Evolutionary conservation across 2,113 vertebrate species (phyloP), one percentile per base, ranked within the genome.

Genomic region (Dendropsophus ebraccatus): DNA sequence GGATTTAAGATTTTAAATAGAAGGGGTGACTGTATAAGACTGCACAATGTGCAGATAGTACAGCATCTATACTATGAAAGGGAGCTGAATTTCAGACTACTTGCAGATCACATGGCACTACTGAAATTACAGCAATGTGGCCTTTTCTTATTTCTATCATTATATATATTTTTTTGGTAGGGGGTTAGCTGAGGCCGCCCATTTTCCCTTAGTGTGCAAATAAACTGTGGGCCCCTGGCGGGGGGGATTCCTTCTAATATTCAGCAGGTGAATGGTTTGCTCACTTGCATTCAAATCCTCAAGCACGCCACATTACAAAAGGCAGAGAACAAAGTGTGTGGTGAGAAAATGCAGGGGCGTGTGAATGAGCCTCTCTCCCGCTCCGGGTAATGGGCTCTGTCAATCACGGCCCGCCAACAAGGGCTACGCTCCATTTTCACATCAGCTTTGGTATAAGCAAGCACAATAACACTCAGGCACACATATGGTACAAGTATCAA

Each of bases 271-370:
- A 82, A 84, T 16, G 56, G 72, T 23, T 41, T 16, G 45, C 58
- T 84, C 56, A 62, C 73, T 84, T 84, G 73, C 60, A 84, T 84
- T 84, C 83, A 84, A 65, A 84, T 77, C 58, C 50, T 28, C 56
- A 37, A 58, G 50, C 52, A 41, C 35, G 72, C 25, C 56, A 56
- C 82, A 62, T 73, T 49, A 62, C 37, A 76, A 76, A 76, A 77
- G 83, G 28, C 83, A 84, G 82, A 76, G 83, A 84, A 74, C 72
- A 60, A 82, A 82, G 80, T 69, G 72, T n/a, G 73, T 62, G 37
- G 37, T 50, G 54, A 77, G 73, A 62, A 74, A 77, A 77, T 84
- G 82, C 50, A 35, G 41, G 67, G 41, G 56, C 73, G 73, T 77
- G 73, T 84, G 83, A 84, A 77, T 49, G 73, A 52, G 73, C 56